Evolutionary conservation across 2,113 vertebrate species (phyloP).

Genomic region (Amazona guildingii): DNA sequence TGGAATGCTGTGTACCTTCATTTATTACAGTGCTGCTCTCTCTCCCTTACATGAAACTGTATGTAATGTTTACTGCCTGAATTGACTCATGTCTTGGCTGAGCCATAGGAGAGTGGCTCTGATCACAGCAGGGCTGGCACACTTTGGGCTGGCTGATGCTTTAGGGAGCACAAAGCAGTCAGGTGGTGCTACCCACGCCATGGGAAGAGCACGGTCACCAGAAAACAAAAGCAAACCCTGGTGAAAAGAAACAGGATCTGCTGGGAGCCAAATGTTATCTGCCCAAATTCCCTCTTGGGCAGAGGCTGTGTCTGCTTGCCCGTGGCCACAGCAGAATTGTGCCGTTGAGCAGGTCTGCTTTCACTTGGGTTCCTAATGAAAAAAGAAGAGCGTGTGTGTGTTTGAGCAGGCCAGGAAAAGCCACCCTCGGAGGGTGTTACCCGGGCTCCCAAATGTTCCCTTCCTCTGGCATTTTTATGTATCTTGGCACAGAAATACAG

Average conservation of each 20-base stretch:
- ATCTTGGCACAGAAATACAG: slow-evolving; percentile 15
- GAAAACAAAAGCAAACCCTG: neutral
- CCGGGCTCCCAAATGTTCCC: neutral
- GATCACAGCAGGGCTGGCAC: neutral
- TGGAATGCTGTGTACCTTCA: neutral
- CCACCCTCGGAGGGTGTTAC: neutral
- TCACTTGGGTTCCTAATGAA: neutral
- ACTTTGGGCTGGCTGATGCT: neutral
- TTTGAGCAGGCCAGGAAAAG: neutral
- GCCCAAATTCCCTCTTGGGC: neutral
- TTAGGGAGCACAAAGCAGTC: neutral
- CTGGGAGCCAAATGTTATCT: neutral
- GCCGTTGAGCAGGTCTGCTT: neutral
- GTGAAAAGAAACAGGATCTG: neutral
- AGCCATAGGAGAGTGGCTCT: neutral
- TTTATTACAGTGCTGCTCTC: neutral
- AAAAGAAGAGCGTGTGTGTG: neutral
- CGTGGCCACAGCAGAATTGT: neutral
- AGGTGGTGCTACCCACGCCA: neutral
- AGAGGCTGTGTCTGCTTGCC: neutral
- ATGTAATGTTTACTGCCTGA: neutral
- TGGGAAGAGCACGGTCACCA: neutral
- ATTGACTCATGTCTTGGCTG: neutral
- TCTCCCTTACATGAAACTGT: neutral
- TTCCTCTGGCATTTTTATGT: slow-evolving; percentile 49